A percentile compares a stretch with the other conserved stretches of the same genome.
Conservation (phyloP, 2,888 invertebrate genomes). For the Pollenia griseotomentosa region DNA sequence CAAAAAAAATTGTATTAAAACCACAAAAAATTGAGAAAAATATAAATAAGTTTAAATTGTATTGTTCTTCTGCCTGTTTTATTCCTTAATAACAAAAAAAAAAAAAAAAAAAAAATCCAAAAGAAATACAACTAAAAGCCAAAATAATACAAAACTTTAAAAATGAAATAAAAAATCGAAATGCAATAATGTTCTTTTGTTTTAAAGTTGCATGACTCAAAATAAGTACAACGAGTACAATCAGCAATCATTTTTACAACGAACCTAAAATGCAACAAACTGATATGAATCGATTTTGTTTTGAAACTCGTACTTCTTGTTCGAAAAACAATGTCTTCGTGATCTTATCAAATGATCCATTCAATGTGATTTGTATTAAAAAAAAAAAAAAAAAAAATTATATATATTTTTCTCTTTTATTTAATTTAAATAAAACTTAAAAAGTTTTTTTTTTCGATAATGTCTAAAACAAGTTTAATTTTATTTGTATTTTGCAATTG, state of each 20-base stretch:
- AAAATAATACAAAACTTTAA: constrained; percentile 17
- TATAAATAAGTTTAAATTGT: constrained; percentile 60
- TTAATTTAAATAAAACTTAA: constrained; percentile 62
- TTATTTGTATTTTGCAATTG: constrained; percentile 47
- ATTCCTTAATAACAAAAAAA: constrained; percentile 31
- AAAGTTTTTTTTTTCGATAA: constrained; percentile 41
- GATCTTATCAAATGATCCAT: constrained; percentile 74
- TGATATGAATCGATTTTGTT: constrained; percentile 73
- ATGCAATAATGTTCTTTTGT: constrained; percentile 63
- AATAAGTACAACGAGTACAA: constrained; percentile 30
- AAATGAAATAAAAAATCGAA: constrained; percentile 32
- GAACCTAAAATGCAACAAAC: constrained; percentile 58
- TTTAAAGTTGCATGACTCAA: constrained; percentile 58
- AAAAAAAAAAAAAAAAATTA: constrained; percentile 1
- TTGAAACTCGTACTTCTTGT: constrained; percentile 35
- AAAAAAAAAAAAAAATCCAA: constrained; percentile 5
- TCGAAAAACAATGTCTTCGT: constrained; percentile 67
- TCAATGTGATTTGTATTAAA: constrained; percentile 69
- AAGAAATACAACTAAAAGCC: constrained; percentile 3
- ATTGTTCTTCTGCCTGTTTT: constrained; percentile 37
- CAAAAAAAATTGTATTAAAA: constrained; percentile 23
- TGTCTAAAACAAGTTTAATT: constrained; percentile 63
- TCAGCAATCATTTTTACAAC: constrained; percentile 7
- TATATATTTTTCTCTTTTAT: constrained; percentile 36
- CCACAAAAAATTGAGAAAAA: constrained; percentile 53